These are phyloP conservation scores for Tholera decimalis DNA, from an alignment of 2,888 invertebrate genomes.

Conservation along the genomic window DNA sequence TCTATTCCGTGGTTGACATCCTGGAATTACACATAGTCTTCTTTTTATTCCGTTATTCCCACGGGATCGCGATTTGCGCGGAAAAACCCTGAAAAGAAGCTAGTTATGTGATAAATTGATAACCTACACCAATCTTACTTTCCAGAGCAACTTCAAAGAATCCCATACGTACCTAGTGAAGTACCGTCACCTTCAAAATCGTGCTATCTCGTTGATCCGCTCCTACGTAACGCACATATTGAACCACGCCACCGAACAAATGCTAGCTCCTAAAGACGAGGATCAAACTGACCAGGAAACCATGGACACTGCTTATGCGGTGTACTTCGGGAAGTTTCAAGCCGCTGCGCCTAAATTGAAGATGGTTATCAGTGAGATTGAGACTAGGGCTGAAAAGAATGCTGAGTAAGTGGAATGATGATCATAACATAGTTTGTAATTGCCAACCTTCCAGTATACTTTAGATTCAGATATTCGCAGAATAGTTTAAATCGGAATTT, in stretches of 20 bases:
- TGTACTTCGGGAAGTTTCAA: constrained; percentile 98
- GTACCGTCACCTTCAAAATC: constrained; percentile 96
- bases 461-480: no score
- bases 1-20: no score
- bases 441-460: no score
- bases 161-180: constrained; percentile 95
- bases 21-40: no score
- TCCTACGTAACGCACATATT: constrained; percentile 95
- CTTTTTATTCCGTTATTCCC: no score
- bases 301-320: constrained; percentile 94
- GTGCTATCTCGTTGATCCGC: constrained; percentile 95
- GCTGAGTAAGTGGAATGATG: constrained; percentile 92
- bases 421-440: no score
- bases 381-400: constrained; percentile 94
- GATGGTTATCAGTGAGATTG: constrained; percentile 95
- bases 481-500: no score
- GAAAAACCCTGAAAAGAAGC: no score
- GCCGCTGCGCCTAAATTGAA: constrained; percentile 97
- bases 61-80: no score
- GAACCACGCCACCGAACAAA: constrained; percentile 95
- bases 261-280: constrained; percentile 86
- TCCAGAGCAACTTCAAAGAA: constrained; percentile 96
- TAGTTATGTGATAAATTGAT: no score
- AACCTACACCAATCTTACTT: constrained; percentile 1
- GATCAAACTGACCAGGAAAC: constrained; percentile 76